A percentile compares a stretch with the other conserved stretches of the same genome.
Conservation (phyloP, 2,888 invertebrate species). For the Scaptomyza cyrtandrae region DNA sequence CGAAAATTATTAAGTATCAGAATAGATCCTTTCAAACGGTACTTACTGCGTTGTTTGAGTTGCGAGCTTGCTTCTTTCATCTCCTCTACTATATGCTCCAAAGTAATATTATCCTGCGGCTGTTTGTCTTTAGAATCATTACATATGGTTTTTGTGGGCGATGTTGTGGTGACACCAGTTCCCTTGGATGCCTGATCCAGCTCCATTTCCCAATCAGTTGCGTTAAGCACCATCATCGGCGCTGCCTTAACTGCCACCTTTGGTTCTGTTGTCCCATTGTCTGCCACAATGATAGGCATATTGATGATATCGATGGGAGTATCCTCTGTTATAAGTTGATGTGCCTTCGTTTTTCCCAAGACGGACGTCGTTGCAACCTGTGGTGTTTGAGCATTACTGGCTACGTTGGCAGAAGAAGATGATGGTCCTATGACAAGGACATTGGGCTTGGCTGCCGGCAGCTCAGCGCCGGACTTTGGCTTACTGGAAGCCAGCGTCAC, state of each 20-base stretch:
- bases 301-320: conserved; percentile 86
- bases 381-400: conserved; percentile 30
- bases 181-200: conserved; percentile 85
- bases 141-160: conserved; percentile 24
- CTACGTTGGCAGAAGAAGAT: conserved; percentile 32
- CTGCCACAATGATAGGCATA: conserved; percentile 82
- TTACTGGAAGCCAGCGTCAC: conserved; percentile 64
- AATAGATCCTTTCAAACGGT: not conserved
- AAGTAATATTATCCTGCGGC: conserved; percentile 73
- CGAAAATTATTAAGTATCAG: not conserved
- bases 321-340: conserved; percentile 86
- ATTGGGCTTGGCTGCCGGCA: conserved; percentile 67
- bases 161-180: conserved; percentile 21
- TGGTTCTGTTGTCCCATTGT: conserved; percentile 61
- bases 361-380: conserved; percentile 29
- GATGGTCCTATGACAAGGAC: conserved; percentile 76
- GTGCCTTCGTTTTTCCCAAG: conserved; percentile 53
- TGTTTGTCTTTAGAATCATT: conserved; percentile 57
- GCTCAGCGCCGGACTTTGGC: conserved; percentile 38
- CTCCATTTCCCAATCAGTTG: conserved; percentile 87
- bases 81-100: conserved; percentile 47
- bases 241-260: conserved; percentile 40
- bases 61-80: conserved; percentile 24
- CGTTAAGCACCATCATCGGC: conserved; percentile 76
- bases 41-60: conserved; percentile 60